These are phyloP conservation scores for Metaphire vulgaris DNA, from an alignment of 1,140 invertebrate genomes.

Conservation along the genomic window DNA sequence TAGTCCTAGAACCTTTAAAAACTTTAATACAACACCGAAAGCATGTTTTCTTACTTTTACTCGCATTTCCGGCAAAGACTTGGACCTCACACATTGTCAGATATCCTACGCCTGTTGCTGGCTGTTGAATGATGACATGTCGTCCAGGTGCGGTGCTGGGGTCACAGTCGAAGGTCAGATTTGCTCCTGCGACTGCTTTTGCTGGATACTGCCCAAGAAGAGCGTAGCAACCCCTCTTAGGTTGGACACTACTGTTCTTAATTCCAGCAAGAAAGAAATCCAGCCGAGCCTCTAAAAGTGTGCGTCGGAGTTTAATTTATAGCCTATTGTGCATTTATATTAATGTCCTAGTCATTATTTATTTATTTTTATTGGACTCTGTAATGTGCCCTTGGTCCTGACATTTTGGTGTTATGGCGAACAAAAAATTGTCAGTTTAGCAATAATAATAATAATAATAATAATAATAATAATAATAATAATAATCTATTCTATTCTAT, in stretches of 20 bases:
- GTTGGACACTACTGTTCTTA: not conserved
- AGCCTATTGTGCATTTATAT: too few relatives aligned
- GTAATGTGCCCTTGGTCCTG: too few relatives aligned
- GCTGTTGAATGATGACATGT: slow-evolving; percentile 7
- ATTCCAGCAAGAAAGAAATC: not conserved
- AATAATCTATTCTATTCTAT: too few relatives aligned
- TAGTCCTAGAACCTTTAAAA: too few relatives aligned
- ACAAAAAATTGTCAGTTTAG: too few relatives aligned
- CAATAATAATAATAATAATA: too few relatives aligned
- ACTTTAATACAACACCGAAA: too few relatives aligned
- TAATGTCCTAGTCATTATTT: too few relatives aligned
- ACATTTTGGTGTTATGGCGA: too few relatives aligned
- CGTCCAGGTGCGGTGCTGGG: not conserved
- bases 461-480: too few relatives aligned
- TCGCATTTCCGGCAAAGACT: not conserved
- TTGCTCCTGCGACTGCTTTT: not conserved
- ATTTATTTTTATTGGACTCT: too few relatives aligned
- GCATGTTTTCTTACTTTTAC: slow-evolving; percentile 4
- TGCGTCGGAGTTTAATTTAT: too few relatives aligned
- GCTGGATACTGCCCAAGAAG: not conserved
- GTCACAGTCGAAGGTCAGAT: not conserved
- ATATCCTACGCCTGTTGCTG: not conserved
- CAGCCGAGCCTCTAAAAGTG: not conserved
- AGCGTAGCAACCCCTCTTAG: not conserved
- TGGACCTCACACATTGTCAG: slow-evolving; percentile 4